Evolutionary conservation across 37 sponge, comb jelly and placozoan species (phyloP), one percentile per base, ranked within the genome.

Genomic region (Dysidea cf. avara): DNA sequence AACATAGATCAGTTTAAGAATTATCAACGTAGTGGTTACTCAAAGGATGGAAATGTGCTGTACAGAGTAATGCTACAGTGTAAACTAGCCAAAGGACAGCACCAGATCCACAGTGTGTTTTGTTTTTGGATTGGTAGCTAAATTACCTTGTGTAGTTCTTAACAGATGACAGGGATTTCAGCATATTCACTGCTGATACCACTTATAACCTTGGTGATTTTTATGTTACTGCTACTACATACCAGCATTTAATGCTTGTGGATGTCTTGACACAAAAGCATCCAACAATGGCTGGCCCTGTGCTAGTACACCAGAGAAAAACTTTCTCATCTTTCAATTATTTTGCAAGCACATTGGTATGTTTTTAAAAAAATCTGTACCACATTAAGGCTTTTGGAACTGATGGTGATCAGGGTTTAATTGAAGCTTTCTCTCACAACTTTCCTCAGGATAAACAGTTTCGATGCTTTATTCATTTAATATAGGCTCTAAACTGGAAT

Each of bases 61-160:
- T 72, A 81, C 24, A 56, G 65, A 36, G 33, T 81, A 11, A 81
- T 81, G 81, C 56, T 81, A 0, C 57, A 71, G 33, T 81, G 81
- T 52, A 81, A 81, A 43, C 46, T 63, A 21, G 39, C 73, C 20
- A 66, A 81, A 64, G 81, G 81, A n/a, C n/a, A n/a, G n/a, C n/a
- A n/a, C n/a, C n/a, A n/a, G n/a, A n/a, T n/a, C n/a, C n/a, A n/a
- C n/a, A n/a, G n/a, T n/a, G n/a, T n/a, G n/a, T n/a, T n/a, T n/a
- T n/a, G n/a, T n/a, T n/a, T n/a, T n/a, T n/a, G n/a, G n/a, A n/a
- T n/a, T n/a, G n/a, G n/a, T n/a, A n/a, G n/a, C n/a, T n/a, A n/a
- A n/a, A n/a, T n/a, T n/a, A n/a, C n/a, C n/a, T n/a, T n/a, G n/a
- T n/a, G n/a, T n/a, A n/a, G n/a, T n/a, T n/a, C n/a, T n/a, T n/a